Evolutionary conservation across 2,113 vertebrate species (phyloP).

Genomic region (Nerophis lumbriciformis): DNA sequence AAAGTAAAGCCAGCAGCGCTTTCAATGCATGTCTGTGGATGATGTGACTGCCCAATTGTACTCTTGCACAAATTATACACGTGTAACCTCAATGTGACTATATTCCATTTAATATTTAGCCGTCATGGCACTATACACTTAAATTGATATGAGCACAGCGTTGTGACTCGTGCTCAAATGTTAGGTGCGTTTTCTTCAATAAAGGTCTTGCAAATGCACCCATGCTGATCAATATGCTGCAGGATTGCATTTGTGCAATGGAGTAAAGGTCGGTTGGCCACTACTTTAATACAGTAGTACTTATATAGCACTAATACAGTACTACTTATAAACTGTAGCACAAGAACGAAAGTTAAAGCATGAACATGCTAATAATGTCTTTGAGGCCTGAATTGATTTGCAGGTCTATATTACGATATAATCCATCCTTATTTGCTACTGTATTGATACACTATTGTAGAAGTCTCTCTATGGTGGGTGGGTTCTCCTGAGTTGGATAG

Average conservation of each 20-base stretch:
- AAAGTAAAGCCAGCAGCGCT: constrained; percentile 8
- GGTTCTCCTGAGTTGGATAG: too few species aligned
- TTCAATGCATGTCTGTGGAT: too few species aligned
- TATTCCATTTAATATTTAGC: constrained; percentile 10
- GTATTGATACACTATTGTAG: too few species aligned
- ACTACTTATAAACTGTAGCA: background rate
- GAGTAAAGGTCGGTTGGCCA: background rate
- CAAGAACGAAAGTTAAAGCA: background rate
- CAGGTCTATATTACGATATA: too few species aligned
- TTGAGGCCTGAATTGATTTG: background rate
- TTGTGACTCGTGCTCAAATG: background rate
- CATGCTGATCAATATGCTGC: background rate
- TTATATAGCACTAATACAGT: too few species aligned
- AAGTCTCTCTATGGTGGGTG: too few species aligned
- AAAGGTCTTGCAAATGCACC: background rate
- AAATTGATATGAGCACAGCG: background rate
- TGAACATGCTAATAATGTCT: background rate
- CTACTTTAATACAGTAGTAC: background rate
- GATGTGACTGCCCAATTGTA: constrained; percentile 36
- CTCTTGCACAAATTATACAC: constrained; percentile 48
- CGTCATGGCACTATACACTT: background rate
- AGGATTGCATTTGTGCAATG: background rate
- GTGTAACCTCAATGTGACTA: constrained; percentile 16
- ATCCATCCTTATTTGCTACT: too few species aligned
- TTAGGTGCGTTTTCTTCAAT: background rate